A percentile compares a stretch with the other conserved stretches of the same genome.
phyloP scores from a whole-genome alignment of 1,140 invertebrate genomes.

The Heliconius nattereri region DNA sequence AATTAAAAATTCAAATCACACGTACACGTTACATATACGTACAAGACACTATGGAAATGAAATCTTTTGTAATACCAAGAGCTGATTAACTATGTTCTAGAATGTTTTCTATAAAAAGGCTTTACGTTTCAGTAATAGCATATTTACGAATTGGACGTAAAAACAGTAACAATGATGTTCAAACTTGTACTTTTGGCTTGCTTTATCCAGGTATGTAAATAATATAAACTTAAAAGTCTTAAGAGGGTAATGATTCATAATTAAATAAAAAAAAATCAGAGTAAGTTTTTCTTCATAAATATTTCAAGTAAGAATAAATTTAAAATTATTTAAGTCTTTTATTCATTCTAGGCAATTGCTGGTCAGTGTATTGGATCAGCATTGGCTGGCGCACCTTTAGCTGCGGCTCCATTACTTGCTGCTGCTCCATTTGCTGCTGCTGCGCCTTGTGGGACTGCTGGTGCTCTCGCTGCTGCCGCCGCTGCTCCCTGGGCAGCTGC shows the following conservation, averaged over 20 bases:
- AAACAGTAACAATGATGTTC: conserved; percentile 37
- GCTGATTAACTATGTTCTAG: background rate
- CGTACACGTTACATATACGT: background rate
- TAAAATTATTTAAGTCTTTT: conserved; percentile 11
- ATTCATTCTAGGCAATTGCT: conserved; percentile 30
- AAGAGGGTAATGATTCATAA: too few species aligned
- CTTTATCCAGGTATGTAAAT: conserved; percentile 40
- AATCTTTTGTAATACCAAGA: background rate
- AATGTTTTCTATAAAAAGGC: conserved; percentile 4
- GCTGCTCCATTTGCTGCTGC: conserved; percentile 18
- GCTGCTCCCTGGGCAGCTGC: conserved; percentile 23
- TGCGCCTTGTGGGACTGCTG: background rate
- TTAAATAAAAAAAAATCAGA: too few species aligned
- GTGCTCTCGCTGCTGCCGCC: background rate
- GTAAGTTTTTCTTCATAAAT: background rate
- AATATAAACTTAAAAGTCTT: background rate
- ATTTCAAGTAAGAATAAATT: background rate
- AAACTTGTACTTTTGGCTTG: conserved; percentile 40
- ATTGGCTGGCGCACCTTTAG: conserved; percentile 11
- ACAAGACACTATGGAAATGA: background rate
- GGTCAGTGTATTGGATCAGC: conserved; percentile 31
- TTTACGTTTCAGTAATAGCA: background rate
- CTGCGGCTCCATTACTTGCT: background rate
- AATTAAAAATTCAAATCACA: background rate
- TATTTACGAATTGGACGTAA: background rate